These are phyloP conservation scores for Aurelia sp. DNA, from an alignment of 30 jellyfish, hydroid and myxozoan genomes.

Conservation along the genomic window DNA sequence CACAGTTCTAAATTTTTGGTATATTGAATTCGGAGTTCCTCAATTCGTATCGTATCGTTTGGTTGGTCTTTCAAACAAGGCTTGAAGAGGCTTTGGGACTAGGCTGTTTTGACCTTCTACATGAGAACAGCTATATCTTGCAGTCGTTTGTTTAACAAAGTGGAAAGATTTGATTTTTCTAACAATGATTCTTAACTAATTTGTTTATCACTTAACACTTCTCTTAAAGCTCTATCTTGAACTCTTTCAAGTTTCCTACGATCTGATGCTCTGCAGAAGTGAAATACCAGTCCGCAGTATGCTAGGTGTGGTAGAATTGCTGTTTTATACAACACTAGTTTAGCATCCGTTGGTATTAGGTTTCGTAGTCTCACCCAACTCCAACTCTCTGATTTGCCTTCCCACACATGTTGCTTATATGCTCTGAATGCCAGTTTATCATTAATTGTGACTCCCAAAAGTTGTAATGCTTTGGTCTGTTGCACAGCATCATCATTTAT, in stretches of 20 bases:
- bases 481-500: slow-evolving; percentile 14
- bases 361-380: slow-evolving; percentile 2
- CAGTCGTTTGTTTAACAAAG: not conserved
- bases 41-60: no score
- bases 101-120: no score
- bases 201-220: slow-evolving; percentile 21
- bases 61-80: no score
- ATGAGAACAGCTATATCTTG: no score
- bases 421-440: slow-evolving; percentile 41
- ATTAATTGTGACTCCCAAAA: slow-evolving; percentile 48
- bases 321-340: slow-evolving; percentile 34
- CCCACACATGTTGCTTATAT: slow-evolving; percentile 31
- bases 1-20: no score
- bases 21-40: no score
- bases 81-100: no score
- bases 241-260: slow-evolving; percentile 44
- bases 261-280: slow-evolving; percentile 39
- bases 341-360: slow-evolving; percentile 33
- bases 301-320: slow-evolving; percentile 36
- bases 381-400: slow-evolving; percentile 47
- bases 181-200: not conserved
- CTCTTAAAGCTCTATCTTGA: slow-evolving; percentile 28
- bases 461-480: slow-evolving; percentile 19
- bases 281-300: slow-evolving; percentile 38
- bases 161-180: not conserved